phyloP scores from a whole-genome alignment of 2,113 vertebrate genomes.

The Suncus etruscus region DNA sequence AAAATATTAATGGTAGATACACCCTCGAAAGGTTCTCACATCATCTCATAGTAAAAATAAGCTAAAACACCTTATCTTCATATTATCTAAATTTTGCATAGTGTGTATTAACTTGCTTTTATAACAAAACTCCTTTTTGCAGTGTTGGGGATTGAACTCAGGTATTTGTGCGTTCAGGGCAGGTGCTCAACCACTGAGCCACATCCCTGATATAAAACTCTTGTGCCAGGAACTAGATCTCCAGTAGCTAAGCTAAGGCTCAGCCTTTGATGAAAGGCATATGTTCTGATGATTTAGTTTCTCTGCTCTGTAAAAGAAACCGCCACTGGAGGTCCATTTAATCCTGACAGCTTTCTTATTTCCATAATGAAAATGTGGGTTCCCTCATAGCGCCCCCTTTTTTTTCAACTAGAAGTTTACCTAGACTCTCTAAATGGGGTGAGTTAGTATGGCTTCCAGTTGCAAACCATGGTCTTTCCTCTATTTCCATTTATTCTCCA shows the following conservation, averaged over 20 bases:
- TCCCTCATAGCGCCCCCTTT: neutral
- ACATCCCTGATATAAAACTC: too few relatives aligned
- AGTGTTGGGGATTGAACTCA: too few relatives aligned
- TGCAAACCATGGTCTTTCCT: neutral
- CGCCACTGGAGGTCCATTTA: neutral
- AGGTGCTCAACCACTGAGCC: too few relatives aligned
- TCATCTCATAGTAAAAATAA: constrained; percentile 25
- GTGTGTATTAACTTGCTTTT: neutral
- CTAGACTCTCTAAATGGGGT: neutral
- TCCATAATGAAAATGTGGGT: neutral
- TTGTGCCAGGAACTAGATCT: neutral
- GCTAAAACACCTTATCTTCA: neutral
- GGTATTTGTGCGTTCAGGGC: too few relatives aligned
- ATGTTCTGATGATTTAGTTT: neutral
- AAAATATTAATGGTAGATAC: neutral
- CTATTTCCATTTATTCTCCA: neutral
- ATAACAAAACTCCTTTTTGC: neutral
- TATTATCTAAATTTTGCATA: constrained; percentile 23
- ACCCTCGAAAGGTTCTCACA: neutral
- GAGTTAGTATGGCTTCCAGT: neutral
- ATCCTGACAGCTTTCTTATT: neutral
- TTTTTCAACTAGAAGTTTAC: neutral
- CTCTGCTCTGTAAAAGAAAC: neutral
- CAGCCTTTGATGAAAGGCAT: neutral
- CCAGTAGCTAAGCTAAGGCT: neutral